Evolutionary conservation across 2,797 vertebrate genomes (phyloP), one percentile per base, ranked within the genome.

Genomic region (Kryptolebias ocellatus): DNA sequence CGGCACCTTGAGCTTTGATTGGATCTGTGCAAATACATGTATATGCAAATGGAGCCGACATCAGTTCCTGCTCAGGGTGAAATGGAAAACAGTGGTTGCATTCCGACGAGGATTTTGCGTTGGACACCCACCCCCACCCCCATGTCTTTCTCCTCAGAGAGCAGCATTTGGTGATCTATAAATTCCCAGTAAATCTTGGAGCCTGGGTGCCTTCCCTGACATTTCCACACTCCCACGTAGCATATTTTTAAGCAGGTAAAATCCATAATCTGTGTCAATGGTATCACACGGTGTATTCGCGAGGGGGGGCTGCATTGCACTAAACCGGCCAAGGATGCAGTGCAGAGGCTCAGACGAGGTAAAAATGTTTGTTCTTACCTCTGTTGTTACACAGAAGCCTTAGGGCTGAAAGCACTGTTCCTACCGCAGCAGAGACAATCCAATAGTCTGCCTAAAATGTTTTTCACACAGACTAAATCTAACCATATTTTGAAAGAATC

Each of bases 231-330:
- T 89, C 84, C 86, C 83, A 87, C 90, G 89, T 89, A 93, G 88
- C 85, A 89, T 91, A 93, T 93, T 93, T 92, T 93, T 92, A 90
- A 89, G 78, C 85, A 90, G 91, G 91, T 84, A 89, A 92, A 94
- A 95, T 94, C 93, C 81, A 94, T 94, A 94, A 93, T 88, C 81
- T 92, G 89, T 93, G 93, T 94, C 91, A 93, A 94, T 92, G 92
- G 92, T 90, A 92, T 93, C 90, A 92, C 91, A 92, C 78, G 45
- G 83, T 80, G 80, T 83, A 89, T 88, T 83, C 90, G 78, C 88
- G 82, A 76, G 84, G 83, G 88, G 70, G 42, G 50, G 44, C 9
- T 15, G 44, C 14, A 61, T 67, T 18, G 70, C 84, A 89, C 79
- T 82, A 83, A 86, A 86, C 85, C 76, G 87, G 88, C 84, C 84